These are phyloP conservation scores for Apamea monoglypha DNA, from an alignment of 2,888 invertebrate genomes.

Conservation along the genomic window DNA sequence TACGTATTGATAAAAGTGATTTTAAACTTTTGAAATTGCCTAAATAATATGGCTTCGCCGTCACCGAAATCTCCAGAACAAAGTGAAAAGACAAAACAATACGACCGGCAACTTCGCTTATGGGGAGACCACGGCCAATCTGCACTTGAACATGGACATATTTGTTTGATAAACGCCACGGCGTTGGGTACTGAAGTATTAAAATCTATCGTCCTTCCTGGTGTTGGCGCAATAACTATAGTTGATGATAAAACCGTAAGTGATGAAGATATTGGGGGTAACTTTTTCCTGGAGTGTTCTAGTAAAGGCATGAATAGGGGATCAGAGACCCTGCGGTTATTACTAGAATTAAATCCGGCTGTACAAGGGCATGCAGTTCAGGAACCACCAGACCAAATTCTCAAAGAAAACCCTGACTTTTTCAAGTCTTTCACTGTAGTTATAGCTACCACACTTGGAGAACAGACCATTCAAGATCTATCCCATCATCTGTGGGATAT, in stretches of 20 bases:
- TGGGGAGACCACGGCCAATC: slow-evolving; percentile 99
- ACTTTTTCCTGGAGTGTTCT: slow-evolving; percentile 97
- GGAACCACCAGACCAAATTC: slow-evolving; percentile 95
- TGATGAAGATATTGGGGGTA: slow-evolving; percentile 98
- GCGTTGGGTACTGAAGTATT: slow-evolving; percentile 98
- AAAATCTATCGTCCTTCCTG: slow-evolving; percentile 98
- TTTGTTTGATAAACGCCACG: slow-evolving; percentile 98
- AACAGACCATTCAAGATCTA: slow-evolving; percentile 93
- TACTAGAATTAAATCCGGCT: slow-evolving; percentile 97
- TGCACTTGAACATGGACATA: slow-evolving; percentile 96
- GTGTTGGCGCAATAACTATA: slow-evolving; percentile 97
- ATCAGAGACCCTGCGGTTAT: slow-evolving; percentile 94
- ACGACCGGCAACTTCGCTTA: slow-evolving; percentile 96
- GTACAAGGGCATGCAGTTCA: slow-evolving; percentile 98
- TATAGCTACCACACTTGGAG: slow-evolving; percentile 94
- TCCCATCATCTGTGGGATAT: slow-evolving; percentile 95
- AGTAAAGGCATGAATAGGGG: slow-evolving; percentile 96
- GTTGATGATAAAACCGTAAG: slow-evolving; percentile 96
- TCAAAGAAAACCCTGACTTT: slow-evolving; percentile 96
- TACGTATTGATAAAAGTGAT: background rate
- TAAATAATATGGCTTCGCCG: slow-evolving; percentile 91
- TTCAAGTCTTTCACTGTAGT: slow-evolving; percentile 97
- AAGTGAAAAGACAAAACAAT: slow-evolving; percentile 94
- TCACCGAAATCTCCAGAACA: slow-evolving; percentile 94
- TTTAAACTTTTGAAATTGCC: background rate